Conservation (phyloP, 2,888 invertebrate genomes). For the Diaphora mendica region DNA sequence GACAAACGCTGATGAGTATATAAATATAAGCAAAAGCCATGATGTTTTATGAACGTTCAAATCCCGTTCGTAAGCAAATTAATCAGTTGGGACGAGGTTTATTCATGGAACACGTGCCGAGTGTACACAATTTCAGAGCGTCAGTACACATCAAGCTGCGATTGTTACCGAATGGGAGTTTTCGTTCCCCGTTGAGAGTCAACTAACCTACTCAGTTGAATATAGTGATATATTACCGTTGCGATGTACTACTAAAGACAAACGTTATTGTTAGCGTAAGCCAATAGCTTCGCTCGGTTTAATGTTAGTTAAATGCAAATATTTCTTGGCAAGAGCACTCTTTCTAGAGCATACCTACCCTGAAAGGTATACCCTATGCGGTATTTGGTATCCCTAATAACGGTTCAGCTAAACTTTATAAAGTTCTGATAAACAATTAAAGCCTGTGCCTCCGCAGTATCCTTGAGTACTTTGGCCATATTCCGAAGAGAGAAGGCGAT, state of each 20-base stretch:
- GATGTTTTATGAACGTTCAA: background rate
- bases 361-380: no score
- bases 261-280: background rate
- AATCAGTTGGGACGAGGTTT: conserved; percentile 12
- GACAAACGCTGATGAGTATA: background rate
- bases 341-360: no score
- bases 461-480: no score
- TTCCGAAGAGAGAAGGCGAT: no score
- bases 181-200: conserved; percentile 7
- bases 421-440: no score
- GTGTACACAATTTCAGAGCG: conserved; percentile 17
- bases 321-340: background rate
- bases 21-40: background rate
- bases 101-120: conserved; percentile 8
- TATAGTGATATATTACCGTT: background rate
- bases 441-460: no score
- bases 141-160: conserved; percentile 8
- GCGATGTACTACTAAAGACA: background rate
- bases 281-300: background rate
- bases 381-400: no score
- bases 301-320: background rate
- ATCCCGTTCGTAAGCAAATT: conserved; percentile 7
- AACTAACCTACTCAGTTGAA: background rate
- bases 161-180: conserved; percentile 11
- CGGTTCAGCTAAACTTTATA: no score